Evolutionary conservation across 1,140 invertebrate genomes (phyloP), one percentile per base, ranked within the genome.

Genomic region (Octopus sinensis): DNA sequence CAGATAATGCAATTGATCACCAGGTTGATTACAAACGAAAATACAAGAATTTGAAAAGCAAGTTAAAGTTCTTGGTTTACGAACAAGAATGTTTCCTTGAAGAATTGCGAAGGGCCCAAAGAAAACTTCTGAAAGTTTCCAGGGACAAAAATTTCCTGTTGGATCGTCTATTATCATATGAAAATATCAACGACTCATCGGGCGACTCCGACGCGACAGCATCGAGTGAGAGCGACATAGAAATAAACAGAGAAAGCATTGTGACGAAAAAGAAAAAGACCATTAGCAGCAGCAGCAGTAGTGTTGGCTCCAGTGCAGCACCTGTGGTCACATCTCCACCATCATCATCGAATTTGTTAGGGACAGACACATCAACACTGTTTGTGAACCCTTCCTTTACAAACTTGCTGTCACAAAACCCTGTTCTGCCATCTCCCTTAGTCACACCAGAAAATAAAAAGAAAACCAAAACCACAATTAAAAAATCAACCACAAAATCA

Each of bases 11-110:
- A 81, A 17, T 79, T n/a, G 88, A 89, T 54, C 84, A 87, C 53
- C 85, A 87, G 54, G 85, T 88, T 76, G 88, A 91, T 83, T 91
- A 90, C 83, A 89, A 88, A 85, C 88, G 94, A 82, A 95, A 96
- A 84, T 98, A 97, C 88, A 93, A 94, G 86, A 93, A 93, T 86
- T 91, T 97, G 53, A 97, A 97, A 90, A 94, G 94, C 83, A 97
- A 97, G 92, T 91, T 97, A 0, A 96, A 96, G 89, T 95, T 95
- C 91, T 92, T 98, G 12, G 95, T 97, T 86, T 97, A 96, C 92
- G 96, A 98, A 92, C 97, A 98, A 92, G 96, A 97, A 91, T 96
- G 95, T 90, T 97, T 97, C 90, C 94, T 96, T 93, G 95, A 96
- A 92, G 94, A 96, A 71, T 89, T 98, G n/a, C 92, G 95, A 81